Evolutionary conservation across 2,888 invertebrate species (phyloP).

Genomic region (Cheilosia impressa): DNA sequence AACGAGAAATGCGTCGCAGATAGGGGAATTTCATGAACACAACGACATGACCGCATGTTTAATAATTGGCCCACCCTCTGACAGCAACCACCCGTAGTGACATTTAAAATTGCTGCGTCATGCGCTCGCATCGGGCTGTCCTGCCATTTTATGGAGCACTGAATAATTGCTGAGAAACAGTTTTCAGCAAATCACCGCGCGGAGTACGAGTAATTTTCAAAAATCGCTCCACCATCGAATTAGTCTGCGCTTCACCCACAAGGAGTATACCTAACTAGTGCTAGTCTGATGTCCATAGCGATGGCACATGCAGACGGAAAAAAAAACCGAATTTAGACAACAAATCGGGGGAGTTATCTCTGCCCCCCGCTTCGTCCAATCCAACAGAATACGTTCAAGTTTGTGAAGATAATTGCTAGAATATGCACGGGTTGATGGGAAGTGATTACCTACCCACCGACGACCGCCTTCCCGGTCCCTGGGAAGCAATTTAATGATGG

Average conservation of each 20-base stretch:
- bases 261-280: conserved; percentile 31
- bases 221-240: conserved; percentile 73
- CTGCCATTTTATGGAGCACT: conserved; percentile 56
- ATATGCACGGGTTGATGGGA: conserved; percentile 72
- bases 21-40: background rate
- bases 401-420: conserved; percentile 70
- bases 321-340: conserved; percentile 65
- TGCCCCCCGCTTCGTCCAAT: background rate
- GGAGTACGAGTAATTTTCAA: conserved; percentile 71
- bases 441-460: conserved; percentile 64
- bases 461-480: conserved; percentile 30
- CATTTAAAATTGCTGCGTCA: conserved; percentile 74
- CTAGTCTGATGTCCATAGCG: conserved; percentile 33
- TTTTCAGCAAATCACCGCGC: conserved; percentile 72
- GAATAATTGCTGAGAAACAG: conserved; percentile 74
- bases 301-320: background rate
- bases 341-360: conserved; percentile 65
- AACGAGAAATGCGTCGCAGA: conserved; percentile 6
- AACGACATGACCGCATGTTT: conserved; percentile 21
- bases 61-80: conserved; percentile 45
- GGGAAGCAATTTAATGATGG: conserved; percentile 74
- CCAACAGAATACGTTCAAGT: conserved; percentile 55
- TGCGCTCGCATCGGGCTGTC: conserved; percentile 45
- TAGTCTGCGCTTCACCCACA: conserved; percentile 72
- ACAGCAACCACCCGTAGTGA: conserved; percentile 65